Base-by-base conservation (phyloP, 1,140 invertebrate species). In the Oedothorax gibbosus region DNA sequence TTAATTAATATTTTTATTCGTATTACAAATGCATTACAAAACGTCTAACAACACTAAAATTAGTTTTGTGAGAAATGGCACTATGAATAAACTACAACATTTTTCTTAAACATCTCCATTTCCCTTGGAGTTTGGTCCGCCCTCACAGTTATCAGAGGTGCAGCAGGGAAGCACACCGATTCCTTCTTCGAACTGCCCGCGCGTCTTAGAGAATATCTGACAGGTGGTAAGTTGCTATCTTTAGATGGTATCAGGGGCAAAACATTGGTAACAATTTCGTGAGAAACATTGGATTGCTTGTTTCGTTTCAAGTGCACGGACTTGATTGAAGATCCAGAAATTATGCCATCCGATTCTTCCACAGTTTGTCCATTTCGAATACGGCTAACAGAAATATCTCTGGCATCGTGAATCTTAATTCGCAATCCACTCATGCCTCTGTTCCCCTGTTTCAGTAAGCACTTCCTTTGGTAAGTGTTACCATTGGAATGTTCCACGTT, bases 41-140 rank as follows among this genome's bases (percentile, higher is more conserved):
- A 9, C 21, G n/a, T 65, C n/a, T 65, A 65, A 20, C 12, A 65
- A 65, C 62, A n/a, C 18, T 20, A n/a, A 21, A 15, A 21, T 3
- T 65, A 15, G 12, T 20, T 65, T 65, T 65, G n/a, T 65, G 11
- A n/a, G n/a, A 69, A 69, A 69, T 20, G n/a, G 10, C 53, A 49
- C 51, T 71, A 81, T 51, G 65, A 82, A 64, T 75, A 51, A 53
- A 72, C 81, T 10, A 64, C 69, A n/a, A 83, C 18, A 66, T 83
- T 83, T 18, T 83, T 83, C 53, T 82, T 82, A 60, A 75, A 83
- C 49, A 75, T 75, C 65, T 83, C 81, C 18, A 83, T 65, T 54
- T 83, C 81, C n/a, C 71, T 72, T 18, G 81, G 18, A 18, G 49
- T 66, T 49, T 83, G 71, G 66, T 83, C 81, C 5, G 72, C 81